Evolutionary conservation across 2,797 vertebrate genomes (phyloP), one percentile per base, ranked within the genome.

Genomic region (Karalla daura): DNA sequence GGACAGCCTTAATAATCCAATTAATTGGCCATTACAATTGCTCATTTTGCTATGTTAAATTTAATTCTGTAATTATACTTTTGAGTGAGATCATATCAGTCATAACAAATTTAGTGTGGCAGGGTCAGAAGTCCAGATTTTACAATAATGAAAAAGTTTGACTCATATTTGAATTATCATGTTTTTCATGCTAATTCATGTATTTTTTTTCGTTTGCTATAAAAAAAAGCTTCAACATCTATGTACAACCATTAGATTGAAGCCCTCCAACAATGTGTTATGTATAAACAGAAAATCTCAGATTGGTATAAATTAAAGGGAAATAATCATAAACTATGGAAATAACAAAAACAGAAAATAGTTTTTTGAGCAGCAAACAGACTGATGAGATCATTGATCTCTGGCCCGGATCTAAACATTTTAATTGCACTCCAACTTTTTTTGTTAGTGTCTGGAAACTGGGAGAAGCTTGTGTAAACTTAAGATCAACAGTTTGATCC

Each of bases 341-440:
- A 7, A 17, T 20, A 5, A 49, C 18, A 37, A 46, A 36, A 49
- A 61, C 3, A 1, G 43, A 21, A 25, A 5, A 5, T 13, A 30
- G 5, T 47, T 0, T 35, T 64, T 54, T 33, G 45, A 69, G 62
- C 24, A 30, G 47, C 53, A n/a, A 66, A 11, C 27, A 27, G 15
- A 17, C 3, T 54, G 20, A 6, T 47, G 63, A 44, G 27, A 6
- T 13, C 7, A n/a, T n/a, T n/a, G n/a, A n/a, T 61, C 3, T 60
- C 13, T 53, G 24, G 36, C 52, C 28, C 52, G 2, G 27, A 70
- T 23, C 44, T 11, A 15, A 2, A 55, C 37, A 56, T 50, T 30
- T 74, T 63, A 30, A 68, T 82, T 74, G 12, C 59, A 46, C 64
- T 41, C 17, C 24, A 36, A 30, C 37, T 37, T 49, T 68, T 44